Base-by-base conservation (phyloP, 2,113 vertebrate species). In the Phylloscopus trochilus region DNA sequence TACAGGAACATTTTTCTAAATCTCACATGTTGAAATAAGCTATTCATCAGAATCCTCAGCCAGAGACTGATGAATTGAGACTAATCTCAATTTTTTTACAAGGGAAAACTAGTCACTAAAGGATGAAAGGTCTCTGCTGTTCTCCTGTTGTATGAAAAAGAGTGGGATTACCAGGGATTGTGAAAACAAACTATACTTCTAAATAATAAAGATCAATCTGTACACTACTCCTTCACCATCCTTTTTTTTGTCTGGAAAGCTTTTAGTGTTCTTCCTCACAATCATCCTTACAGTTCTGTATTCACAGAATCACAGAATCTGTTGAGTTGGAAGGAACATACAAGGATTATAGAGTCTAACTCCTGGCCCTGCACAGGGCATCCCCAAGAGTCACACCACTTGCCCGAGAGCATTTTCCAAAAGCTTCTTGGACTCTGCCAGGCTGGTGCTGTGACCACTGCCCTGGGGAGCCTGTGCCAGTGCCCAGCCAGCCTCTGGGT, bases 401-500 rank as follows among this genome's bases (percentile, higher is more conserved):
- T 35, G 6, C 26, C 52, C 31, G 10, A 35, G 4, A 43, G 7
- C 4, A 9, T 8, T 30, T 31, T 21, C 20, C 31, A 67, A 26
- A 49, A 1, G 0, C 8, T 41, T 24, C 51, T 15, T 41, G 51
- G 5, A 5, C 31, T 67, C 52, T 7, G 15, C 3, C 9, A 17
- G 35, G 31, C 13, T 51, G 16, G 8, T 31, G 10, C 16, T 35
- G 7, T 31, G 35, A 51, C 10, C 24, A 16, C 4, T 35, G 1
- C 4, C 37, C 52, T 21, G 11, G 15, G 44, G 4, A 59, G 35
- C 15, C 43, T 51, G 15, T 35, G 16, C 43, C 30, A 35, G 30
- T 30, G 31, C 20, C 41, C 35, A 66, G 0, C 1, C n/a, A 30
- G 4, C 3, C 6, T 26, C 39, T 26, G 35, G 12, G 13, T 9